Evolutionary conservation across 1,140 invertebrate species (phyloP).

Genomic region (Tachypleus tridentatus): DNA sequence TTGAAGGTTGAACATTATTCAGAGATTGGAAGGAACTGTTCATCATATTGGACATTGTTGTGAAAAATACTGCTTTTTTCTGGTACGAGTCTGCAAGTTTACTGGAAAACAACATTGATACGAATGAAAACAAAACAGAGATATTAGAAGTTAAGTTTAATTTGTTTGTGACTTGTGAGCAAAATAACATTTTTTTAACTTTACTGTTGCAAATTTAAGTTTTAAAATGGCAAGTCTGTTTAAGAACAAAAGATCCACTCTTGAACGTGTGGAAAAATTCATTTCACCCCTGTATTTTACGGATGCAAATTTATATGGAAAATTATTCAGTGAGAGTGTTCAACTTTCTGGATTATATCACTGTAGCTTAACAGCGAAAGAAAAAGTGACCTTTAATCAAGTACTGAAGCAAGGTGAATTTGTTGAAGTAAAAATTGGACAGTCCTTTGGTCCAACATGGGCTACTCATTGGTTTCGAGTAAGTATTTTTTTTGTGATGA

Average conservation of each 20-base stretch:
- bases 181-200: too few species aligned
- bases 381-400: constrained; percentile 29
- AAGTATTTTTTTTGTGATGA: constrained; percentile 1
- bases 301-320: constrained; percentile 36
- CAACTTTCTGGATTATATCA: constrained; percentile 13
- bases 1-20: too few species aligned
- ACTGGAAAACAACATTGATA: too few species aligned
- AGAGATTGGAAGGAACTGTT: too few species aligned
- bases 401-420: constrained; percentile 29
- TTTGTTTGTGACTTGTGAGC: too few species aligned
- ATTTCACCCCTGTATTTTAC: constrained; percentile 37
- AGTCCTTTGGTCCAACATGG: constrained; percentile 41
- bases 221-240: constrained; percentile 22
- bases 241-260: constrained; percentile 39
- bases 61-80: too few species aligned
- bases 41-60: too few species aligned
- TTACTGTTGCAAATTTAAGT: constrained; percentile 31
- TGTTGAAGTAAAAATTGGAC: constrained; percentile 29
- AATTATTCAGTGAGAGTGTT: constrained; percentile 24
- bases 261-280: constrained; percentile 40
- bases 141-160: too few species aligned
- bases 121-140: too few species aligned
- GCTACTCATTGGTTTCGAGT: constrained; percentile 41
- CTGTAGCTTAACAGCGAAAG: constrained; percentile 21
- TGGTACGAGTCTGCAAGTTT: too few species aligned